phyloP scores from a whole-genome alignment of 92 coral and sea anemone species.

The Parazoanthus darwini region DNA sequence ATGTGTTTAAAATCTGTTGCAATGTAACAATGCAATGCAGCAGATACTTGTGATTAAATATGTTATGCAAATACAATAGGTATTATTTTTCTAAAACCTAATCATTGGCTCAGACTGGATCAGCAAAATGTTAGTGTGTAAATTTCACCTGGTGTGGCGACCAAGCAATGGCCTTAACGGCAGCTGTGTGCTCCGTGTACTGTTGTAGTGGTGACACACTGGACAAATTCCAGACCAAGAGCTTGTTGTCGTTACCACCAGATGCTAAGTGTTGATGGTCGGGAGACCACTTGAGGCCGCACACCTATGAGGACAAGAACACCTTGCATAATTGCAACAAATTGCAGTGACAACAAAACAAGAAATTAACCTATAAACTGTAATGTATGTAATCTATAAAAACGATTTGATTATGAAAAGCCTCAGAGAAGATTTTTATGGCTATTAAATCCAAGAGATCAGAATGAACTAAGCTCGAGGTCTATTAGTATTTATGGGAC shows the following conservation, averaged over 20 bases:
- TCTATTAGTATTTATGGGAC: too few relatives aligned
- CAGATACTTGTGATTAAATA: too few relatives aligned
- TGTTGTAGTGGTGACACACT: slow-evolving; percentile 86
- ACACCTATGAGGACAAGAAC: slow-evolving; percentile 60
- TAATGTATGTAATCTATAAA: not conserved
- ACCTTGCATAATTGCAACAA: not conserved
- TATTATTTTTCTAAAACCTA: too few relatives aligned
- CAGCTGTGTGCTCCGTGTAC: slow-evolving; percentile 97
- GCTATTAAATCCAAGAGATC: too few relatives aligned
- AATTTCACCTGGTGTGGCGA: slow-evolving; percentile 95
- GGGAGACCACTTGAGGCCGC: slow-evolving; percentile 99
- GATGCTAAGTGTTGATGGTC: slow-evolving; percentile 98
- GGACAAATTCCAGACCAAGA: slow-evolving; percentile 87
- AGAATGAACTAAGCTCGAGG: too few relatives aligned
- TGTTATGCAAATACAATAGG: too few relatives aligned
- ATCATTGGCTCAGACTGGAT: not conserved
- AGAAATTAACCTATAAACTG: not conserved
- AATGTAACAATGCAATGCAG: too few relatives aligned
- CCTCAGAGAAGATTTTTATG: too few relatives aligned
- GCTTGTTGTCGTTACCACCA: slow-evolving; percentile 98
- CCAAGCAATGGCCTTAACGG: slow-evolving; percentile 99
- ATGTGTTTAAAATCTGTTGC: too few relatives aligned
- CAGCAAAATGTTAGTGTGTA: not conserved
- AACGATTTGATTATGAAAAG: too few relatives aligned
- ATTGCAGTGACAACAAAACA: not conserved